phyloP scores from a whole-genome alignment of 1,140 invertebrate species.

The Neodiprion fabricii region DNA sequence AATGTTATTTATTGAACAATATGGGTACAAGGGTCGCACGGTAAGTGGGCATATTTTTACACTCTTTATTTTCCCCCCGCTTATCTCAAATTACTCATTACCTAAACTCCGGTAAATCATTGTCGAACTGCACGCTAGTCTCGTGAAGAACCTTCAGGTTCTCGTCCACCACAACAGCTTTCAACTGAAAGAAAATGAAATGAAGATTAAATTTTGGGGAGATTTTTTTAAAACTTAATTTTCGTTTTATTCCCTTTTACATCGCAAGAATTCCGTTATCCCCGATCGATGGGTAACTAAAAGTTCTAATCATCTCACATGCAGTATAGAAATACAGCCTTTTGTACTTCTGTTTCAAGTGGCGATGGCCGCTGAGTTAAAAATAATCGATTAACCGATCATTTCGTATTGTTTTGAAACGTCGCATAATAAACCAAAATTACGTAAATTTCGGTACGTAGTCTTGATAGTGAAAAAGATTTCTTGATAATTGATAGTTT shows the following conservation, averaged over 20 bases:
- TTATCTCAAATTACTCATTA: conserved; percentile 51
- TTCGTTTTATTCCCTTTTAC: background rate
- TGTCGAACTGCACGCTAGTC: conserved; percentile 87
- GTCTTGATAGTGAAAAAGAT: too few species aligned
- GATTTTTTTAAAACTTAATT: conserved; percentile 6
- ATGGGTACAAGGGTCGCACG: background rate
- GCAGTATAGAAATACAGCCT: too few species aligned
- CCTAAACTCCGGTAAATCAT: conserved; percentile 90
- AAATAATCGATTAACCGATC: too few species aligned
- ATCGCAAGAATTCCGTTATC: too few species aligned
- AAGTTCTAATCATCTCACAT: too few species aligned
- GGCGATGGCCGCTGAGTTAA: too few species aligned
- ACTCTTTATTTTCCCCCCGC: background rate
- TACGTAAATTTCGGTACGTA: too few species aligned
- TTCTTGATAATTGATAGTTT: too few species aligned
- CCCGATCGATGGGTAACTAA: too few species aligned
- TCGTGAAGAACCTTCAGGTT: conserved; percentile 77
- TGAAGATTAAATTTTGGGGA: conserved; percentile 9
- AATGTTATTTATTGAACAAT: background rate
- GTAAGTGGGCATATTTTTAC: conserved; percentile 10
- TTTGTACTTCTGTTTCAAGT: too few species aligned
- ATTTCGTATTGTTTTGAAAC: too few species aligned
- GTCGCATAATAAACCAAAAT: too few species aligned
- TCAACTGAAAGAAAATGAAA: conserved; percentile 74
- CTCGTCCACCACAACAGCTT: conserved; percentile 85